Conservation (phyloP, 2,113 vertebrate genomes). For the Sarotherodon lohbergeri region DNA sequence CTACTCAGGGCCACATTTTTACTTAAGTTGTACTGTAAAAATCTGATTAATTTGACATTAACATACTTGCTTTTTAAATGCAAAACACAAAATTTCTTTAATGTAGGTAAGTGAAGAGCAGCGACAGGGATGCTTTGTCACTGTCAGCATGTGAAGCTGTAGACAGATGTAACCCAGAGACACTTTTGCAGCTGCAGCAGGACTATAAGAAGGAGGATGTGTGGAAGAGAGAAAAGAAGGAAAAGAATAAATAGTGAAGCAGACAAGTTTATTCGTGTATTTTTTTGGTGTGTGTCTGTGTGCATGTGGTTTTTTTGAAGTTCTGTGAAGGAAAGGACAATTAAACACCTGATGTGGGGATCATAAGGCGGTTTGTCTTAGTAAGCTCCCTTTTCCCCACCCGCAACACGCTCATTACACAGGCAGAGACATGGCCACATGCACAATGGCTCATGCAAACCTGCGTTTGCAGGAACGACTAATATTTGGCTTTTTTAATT, state of each 20-base stretch:
- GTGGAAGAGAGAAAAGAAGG: background rate
- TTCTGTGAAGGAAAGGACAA: constrained; percentile 1
- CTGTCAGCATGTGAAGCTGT: background rate
- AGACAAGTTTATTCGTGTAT: constrained; percentile 46
- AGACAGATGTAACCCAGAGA: constrained; percentile 46
- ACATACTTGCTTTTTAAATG: background rate
- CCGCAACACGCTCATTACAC: constrained; percentile 58
- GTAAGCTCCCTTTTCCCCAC: constrained; percentile 32
- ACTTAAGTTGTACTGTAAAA: background rate
- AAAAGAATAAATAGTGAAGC: background rate
- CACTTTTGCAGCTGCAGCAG: background rate
- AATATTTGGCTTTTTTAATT: constrained; percentile 13
- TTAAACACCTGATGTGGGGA: constrained; percentile 38
- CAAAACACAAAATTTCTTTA: background rate
- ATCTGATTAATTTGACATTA: background rate
- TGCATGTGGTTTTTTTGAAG: constrained; percentile 37
- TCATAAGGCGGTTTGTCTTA: constrained; percentile 45
- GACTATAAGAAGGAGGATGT: background rate
- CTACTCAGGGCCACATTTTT: background rate
- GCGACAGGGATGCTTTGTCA: constrained; percentile 22
- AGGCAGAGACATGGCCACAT: constrained; percentile 37
- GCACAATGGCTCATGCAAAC: background rate
- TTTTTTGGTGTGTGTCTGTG: background rate
- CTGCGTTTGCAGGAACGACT: background rate
- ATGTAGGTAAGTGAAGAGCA: background rate